Conservation (phyloP, 2,888 invertebrate genomes). For the Apodemia hepburni region DNA sequence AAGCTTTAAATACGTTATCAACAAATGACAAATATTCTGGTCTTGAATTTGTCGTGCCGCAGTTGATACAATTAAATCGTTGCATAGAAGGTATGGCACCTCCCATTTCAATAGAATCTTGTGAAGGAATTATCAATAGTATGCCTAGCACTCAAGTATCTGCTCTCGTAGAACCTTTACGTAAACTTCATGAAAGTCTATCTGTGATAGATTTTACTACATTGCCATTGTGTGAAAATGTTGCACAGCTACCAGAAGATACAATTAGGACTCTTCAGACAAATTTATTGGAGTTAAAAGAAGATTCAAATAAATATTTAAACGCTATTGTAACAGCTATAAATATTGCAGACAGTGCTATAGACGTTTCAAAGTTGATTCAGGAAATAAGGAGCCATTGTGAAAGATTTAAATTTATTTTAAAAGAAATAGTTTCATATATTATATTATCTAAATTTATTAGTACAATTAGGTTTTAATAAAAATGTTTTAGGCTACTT, state of each 20-base stretch:
- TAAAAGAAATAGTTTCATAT: too few relatives aligned
- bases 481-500: too few relatives aligned
- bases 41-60: slow-evolving; percentile 51
- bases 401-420: slow-evolving; percentile 46
- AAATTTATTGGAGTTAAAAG: slow-evolving; percentile 53
- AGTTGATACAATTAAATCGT: slow-evolving; percentile 49
- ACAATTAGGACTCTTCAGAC: slow-evolving; percentile 53
- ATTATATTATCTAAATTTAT: too few relatives aligned
- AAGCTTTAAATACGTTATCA: slow-evolving; percentile 56
- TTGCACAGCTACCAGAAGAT: slow-evolving; percentile 55
- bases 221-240: slow-evolving; percentile 37
- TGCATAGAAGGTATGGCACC: slow-evolving; percentile 59
- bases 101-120: slow-evolving; percentile 54
- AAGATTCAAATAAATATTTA: slow-evolving; percentile 53
- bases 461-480: too few relatives aligned
- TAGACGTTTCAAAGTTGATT: slow-evolving; percentile 57
- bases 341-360: slow-evolving; percentile 49
- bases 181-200: slow-evolving; percentile 56
- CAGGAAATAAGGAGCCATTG: slow-evolving; percentile 49
- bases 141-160: slow-evolving; percentile 47
- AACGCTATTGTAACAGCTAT: slow-evolving; percentile 50
- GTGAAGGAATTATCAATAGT: slow-evolving; percentile 42
- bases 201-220: slow-evolving; percentile 55
- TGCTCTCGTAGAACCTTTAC: slow-evolving; percentile 60
- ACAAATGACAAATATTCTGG: slow-evolving; percentile 57